A percentile compares a stretch with the other conserved stretches of the same genome.
phyloP scores from a whole-genome alignment of 1,140 invertebrate species.

The Lasaia peninsularis region DNA sequence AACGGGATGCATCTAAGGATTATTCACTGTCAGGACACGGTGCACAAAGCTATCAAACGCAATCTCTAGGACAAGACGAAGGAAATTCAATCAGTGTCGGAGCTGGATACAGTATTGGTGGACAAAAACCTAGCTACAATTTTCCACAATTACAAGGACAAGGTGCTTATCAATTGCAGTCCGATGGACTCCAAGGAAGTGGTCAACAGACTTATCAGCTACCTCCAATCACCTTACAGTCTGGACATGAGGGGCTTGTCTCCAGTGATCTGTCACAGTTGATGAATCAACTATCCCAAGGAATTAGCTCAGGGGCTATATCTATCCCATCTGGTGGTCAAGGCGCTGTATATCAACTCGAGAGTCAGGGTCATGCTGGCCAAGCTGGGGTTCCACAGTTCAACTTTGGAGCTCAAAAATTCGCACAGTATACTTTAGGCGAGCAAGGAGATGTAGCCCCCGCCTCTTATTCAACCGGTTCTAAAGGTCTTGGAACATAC shows the following conservation, averaged over 20 bases:
- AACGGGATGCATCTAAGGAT: constrained; percentile 45
- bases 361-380: constrained; percentile 26
- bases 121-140: constrained; percentile 52
- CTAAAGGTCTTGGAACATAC: constrained; percentile 59
- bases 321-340: constrained; percentile 39
- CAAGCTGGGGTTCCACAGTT: constrained; percentile 37
- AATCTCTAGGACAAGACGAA: constrained; percentile 44
- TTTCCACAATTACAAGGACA: constrained; percentile 36
- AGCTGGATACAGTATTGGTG: constrained; percentile 66
- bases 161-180: constrained; percentile 43
- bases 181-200: constrained; percentile 43
- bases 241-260: constrained; percentile 39
- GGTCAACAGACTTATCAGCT: constrained; percentile 55
- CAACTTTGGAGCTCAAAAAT: constrained; percentile 42
- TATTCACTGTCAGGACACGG: constrained; percentile 39
- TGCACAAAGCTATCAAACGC: constrained; percentile 47
- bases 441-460: constrained; percentile 32
- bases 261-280: constrained; percentile 55
- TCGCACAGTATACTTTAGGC: constrained; percentile 40
- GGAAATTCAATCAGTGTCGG: constrained; percentile 61
- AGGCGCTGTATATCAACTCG: constrained; percentile 36
- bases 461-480: constrained; percentile 55
- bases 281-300: constrained; percentile 62
- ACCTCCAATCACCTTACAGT: constrained; percentile 56
- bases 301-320: constrained; percentile 52